Conservation (phyloP, 2,113 vertebrate genomes). For the Notarius lentiginosus region DNA sequence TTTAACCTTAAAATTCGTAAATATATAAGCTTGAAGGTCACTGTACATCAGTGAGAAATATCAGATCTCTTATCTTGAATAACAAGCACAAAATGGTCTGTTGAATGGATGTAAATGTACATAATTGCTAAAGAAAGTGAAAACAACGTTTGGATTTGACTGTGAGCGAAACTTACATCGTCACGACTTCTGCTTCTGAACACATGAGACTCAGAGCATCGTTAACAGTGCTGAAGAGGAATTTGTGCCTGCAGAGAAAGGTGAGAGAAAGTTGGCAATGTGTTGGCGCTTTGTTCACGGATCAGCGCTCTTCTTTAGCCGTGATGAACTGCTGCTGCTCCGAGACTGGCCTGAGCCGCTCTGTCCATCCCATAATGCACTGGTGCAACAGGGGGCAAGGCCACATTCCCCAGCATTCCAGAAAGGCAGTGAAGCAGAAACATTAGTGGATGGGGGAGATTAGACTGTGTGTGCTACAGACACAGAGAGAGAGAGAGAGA, state of each 20-base stretch:
- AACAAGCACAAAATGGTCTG: not conserved
- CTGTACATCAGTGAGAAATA: not conserved
- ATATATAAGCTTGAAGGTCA: not conserved
- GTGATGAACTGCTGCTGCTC: not conserved
- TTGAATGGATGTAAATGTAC: not conserved
- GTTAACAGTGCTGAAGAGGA: not conserved
- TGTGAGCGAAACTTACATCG: not conserved
- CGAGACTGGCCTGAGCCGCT: not conserved
- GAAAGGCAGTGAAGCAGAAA: constrained; percentile 43
- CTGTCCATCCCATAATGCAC: constrained; percentile 42
- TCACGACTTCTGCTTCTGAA: not conserved
- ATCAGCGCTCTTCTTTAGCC: constrained; percentile 12
- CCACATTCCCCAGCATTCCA: constrained; percentile 50
- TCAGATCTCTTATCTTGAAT: not conserved
- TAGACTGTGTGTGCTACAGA: not conserved
- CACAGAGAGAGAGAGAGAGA: not conserved
- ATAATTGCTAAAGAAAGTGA: not conserved
- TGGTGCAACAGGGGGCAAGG: constrained; percentile 23
- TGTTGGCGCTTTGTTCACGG: constrained; percentile 13
- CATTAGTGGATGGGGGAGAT: constrained; percentile 21
- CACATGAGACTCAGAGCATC: not conserved
- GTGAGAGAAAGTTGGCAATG: not conserved
- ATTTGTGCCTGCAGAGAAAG: not conserved
- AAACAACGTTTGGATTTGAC: not conserved
- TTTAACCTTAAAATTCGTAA: not conserved